Base-by-base conservation (phyloP, 2,888 invertebrate species). In the Eupithecia exiguata region DNA sequence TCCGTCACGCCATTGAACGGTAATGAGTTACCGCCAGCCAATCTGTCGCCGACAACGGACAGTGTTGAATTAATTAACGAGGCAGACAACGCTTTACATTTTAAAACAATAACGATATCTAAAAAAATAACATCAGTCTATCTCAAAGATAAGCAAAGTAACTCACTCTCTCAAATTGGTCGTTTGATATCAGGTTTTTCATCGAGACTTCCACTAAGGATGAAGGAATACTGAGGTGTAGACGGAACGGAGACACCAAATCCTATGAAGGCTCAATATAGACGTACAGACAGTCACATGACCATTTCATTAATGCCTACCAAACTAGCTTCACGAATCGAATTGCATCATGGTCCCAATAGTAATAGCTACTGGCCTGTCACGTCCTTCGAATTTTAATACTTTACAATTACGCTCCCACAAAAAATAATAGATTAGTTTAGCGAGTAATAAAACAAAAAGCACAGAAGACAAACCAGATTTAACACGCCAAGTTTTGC, bases 1-100 rank as follows among this genome's bases (percentile, higher is more conserved):
- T 77, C 77, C 82, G 87, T 86, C 85, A 87, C 83, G 87, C 85
- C 85, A 87, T 85, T 87, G 87, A 86, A 82, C 81, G 76, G 72
- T 80, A 79, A 79, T 78, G 75, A 77, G 70, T 81, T 53, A 82
- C 74, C 77, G 79, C 79, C 82, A 85, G 83, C 81, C 85, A 82
- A 84, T 80, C 82, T 83, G 85, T 81, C 86, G 82, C 81, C 84
- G 74, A 78, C 79, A 40, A 74, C 72, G 70, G 66, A 69, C 76
- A 71, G 68, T 66, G 69, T 36, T 40, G 53, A 5, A 10, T 53
- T 53, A 53, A 21, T 53, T 53, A 21, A 53, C 12, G 21, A n/a
- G 49, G 21, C 58, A 25, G 58, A 58, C 14, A 25, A 21, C 25
- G 12, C 53, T 25, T 58, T 25, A 58, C 25, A 58, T 58, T 53